Conservation (phyloP, 2,113 vertebrate species). For the Ursus arctos region DNA sequence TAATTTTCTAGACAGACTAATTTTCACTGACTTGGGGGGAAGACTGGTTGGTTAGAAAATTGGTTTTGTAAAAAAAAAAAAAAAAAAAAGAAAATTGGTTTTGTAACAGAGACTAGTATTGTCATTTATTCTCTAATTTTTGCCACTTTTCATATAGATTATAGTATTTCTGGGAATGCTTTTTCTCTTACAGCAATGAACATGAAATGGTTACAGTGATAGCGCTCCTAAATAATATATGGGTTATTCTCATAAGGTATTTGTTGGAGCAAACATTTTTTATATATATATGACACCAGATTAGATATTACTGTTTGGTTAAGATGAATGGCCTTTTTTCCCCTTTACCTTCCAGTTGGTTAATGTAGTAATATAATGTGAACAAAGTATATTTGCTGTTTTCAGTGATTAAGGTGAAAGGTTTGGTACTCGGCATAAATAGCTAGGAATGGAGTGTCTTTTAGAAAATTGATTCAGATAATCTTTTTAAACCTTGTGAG, state of each 20-base stretch:
- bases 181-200: conserved; percentile 13
- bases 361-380: background rate
- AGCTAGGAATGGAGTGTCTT: background rate
- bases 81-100: too few species aligned
- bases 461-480: conserved; percentile 36
- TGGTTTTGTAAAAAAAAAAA: background rate
- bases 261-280: conserved; percentile 41
- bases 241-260: background rate
- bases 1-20: conserved; percentile 18
- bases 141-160: background rate
- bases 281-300: background rate
- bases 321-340: background rate
- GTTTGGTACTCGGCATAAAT: background rate
- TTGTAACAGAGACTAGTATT: background rate
- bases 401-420: background rate
- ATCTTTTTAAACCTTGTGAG: conserved; percentile 33
- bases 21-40: background rate
- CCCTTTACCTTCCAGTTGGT: background rate
- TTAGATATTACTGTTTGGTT: background rate
- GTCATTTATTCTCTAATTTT: conserved; percentile 36
- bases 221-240: background rate
- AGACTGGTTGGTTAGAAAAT: conserved; percentile 42
- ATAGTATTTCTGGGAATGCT: background rate
- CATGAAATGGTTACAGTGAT: background rate
- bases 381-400: conserved; percentile 33